Percentiles rank a stretch among this genome's conserved stretches.
These are phyloP conservation scores for Mastomys coucha DNA, from an alignment of 2,113 vertebrate genomes.

Conservation along the genomic window DNA sequence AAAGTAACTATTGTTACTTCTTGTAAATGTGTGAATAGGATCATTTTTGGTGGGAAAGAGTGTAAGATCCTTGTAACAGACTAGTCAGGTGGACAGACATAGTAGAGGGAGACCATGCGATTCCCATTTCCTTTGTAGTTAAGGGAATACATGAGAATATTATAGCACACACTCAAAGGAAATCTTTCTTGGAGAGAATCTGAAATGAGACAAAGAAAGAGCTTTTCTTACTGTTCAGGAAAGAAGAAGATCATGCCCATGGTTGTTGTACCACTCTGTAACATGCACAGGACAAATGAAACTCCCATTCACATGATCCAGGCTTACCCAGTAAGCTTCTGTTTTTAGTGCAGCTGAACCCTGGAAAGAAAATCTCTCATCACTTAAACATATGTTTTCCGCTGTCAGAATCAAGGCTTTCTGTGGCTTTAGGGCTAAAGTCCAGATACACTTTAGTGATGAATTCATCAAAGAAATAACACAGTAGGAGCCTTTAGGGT, in stretches of 20 bases:
- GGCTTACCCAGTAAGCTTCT: not conserved
- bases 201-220: not conserved
- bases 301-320: not conserved
- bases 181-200: not conserved
- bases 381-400: not conserved
- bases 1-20: not conserved
- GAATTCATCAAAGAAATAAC: conserved; percentile 1
- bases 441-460: not conserved
- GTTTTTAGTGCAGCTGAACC: not conserved
- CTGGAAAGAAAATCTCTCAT: not conserved
- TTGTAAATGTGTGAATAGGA: not conserved
- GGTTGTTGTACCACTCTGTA: not conserved
- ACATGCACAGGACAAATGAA: not conserved
- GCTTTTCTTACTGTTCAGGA: not conserved
- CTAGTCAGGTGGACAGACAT: not conserved
- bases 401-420: conserved; percentile 31
- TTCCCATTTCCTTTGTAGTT: not conserved
- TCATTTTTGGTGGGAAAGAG: not conserved
- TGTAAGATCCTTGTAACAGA: not conserved
- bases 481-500: not conserved
- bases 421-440: conserved; percentile 13
- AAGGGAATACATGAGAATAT: not conserved
- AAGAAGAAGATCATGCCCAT: not conserved
- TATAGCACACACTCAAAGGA: not conserved
- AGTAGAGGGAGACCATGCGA: not conserved